Evolutionary conservation across 2,113 vertebrate species (phyloP).

Genomic region (Brachyhypopomus gauderio): DNA sequence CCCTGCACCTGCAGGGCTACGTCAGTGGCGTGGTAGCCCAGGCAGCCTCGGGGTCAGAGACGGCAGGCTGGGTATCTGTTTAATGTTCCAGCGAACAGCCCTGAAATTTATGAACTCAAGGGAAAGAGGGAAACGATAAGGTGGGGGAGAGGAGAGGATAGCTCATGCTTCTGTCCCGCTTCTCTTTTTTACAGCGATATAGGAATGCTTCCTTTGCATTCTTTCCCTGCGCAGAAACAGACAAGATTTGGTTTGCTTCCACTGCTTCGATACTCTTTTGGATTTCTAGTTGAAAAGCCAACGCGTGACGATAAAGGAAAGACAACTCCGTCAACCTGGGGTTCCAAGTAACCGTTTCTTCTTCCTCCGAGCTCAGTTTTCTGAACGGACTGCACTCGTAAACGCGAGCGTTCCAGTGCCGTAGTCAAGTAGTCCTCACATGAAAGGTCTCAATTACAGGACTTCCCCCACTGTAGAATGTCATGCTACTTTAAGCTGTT

Average conservation of each 20-base stretch:
- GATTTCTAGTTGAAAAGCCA: neutral
- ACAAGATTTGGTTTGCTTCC: neutral
- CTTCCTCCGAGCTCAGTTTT: neutral
- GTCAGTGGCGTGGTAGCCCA: conserved; percentile 58
- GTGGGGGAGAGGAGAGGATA: conserved; percentile 43
- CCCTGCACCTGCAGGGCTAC: conserved; percentile 64
- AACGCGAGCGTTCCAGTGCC: neutral
- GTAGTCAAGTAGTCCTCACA: neutral
- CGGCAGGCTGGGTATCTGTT: conserved; percentile 61
- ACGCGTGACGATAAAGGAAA: conserved; percentile 12
- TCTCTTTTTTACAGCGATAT: conserved; percentile 6
- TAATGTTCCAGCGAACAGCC: conserved; percentile 58
- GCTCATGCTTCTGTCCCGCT: conserved; percentile 50
- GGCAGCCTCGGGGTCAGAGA: conserved; percentile 61
- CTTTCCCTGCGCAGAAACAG: conserved; percentile 30
- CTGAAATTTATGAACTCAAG: conserved; percentile 64
- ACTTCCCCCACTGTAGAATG: neutral
- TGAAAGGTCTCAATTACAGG: neutral
- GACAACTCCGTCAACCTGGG: neutral
- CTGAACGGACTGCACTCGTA: neutral
- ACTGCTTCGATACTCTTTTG: neutral
- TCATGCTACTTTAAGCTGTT: neutral
- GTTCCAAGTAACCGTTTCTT: too few relatives aligned
- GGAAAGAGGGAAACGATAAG: conserved; percentile 54
- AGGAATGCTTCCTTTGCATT: conserved; percentile 42